Conservation (phyloP, 2,113 vertebrate species). For the Ammodytes marinus region DNA sequence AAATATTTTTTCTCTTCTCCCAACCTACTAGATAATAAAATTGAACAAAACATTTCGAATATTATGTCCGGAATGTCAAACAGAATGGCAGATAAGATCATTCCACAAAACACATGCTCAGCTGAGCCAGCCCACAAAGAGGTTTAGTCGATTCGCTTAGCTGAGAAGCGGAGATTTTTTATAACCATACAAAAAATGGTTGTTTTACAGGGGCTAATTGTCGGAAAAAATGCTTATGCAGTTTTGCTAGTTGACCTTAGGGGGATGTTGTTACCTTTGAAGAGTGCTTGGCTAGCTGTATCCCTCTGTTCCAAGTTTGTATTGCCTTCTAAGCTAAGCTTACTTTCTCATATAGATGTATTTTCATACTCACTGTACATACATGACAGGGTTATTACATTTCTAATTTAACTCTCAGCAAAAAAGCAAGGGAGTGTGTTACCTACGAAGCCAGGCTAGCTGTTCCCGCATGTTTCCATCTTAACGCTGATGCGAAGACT, state of each 20-base stretch:
- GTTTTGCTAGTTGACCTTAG: no score
- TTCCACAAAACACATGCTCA: background rate
- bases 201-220: background rate
- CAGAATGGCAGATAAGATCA: background rate
- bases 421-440: no score
- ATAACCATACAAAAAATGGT: background rate
- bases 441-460: no score
- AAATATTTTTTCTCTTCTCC: background rate
- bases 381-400: no score
- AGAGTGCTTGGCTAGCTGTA: background rate
- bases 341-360: no score
- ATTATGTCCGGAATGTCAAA: background rate
- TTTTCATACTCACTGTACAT: no score
- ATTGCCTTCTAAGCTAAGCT: background rate
- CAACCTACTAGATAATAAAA: slow-evolving; percentile 6
- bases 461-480: no score
- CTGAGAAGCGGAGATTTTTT: background rate
- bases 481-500: no score
- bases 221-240: no score
- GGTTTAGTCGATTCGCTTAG: background rate
- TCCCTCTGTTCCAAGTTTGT: background rate
- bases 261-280: background rate
- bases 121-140: background rate
- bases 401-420: no score
- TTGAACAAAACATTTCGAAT: slow-evolving; percentile 8